Evolutionary conservation across 2,888 invertebrate genomes (phyloP), one percentile per base, ranked within the genome.

Genomic region (Cheilosia urbana): DNA sequence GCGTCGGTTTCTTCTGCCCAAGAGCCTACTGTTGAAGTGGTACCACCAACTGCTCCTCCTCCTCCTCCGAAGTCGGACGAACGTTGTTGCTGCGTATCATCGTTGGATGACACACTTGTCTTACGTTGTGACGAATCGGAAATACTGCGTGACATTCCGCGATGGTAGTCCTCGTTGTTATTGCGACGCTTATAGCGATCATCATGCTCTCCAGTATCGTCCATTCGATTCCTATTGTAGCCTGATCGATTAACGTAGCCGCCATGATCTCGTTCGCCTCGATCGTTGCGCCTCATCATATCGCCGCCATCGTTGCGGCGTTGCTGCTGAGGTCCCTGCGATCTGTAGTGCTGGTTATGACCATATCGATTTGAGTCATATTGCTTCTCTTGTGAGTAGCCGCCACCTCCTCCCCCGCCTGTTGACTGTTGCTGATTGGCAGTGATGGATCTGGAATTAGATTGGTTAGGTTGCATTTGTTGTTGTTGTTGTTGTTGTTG

Each of bases 1-100:
- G 91, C 90, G 83, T 92, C 92, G 4, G 92, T 91, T 88, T 92
- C 92, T 87, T 94, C 93, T 0, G 93, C 92, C 94, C 94, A 94
- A 4, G 93, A 93, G 0, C 90, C 90, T 0, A 89, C 89, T 11
- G 88, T 79, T 1, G 89, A 88, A 17, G 81, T 69, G 11, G 81
- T 77, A 19, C 78, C 71, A 17, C 81, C 88, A 72, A 75, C 77
- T 4, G 71, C 76, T 5, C 77, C 81, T 9, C 55, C 76, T 5
- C 77, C 81, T 9, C 55, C 78, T 42, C 72, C 69, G 55, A 78
- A 78, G 87, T 88, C 76, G 55, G 88, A 71, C 85, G 88, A 72
- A 82, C 89, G 58, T 80, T 87, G 72, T 87, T 88, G 76, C 85
- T 88, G 63, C 13, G 89, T 88, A 68, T 92, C 92, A 57, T 92